Evolutionary conservation across 2,888 invertebrate species (phyloP), one percentile per base, ranked within the genome.

Genomic region (Cephus runcator): DNA sequence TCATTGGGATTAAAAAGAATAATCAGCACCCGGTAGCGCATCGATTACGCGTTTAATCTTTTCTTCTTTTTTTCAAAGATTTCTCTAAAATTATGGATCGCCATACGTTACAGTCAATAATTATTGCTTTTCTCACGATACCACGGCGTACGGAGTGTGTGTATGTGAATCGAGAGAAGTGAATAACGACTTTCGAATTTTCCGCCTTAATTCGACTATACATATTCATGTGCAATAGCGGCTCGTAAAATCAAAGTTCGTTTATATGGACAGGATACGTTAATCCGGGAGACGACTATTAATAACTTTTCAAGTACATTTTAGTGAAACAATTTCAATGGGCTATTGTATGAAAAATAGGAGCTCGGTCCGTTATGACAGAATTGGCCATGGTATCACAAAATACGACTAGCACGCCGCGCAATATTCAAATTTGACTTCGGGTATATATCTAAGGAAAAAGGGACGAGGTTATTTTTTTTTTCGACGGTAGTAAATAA

Each of bases 121-220:
- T 80, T 80, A 77, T 77, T 74, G 80, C 30, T 69, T 33, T 76
- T 75, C 79, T 79, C 75, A 75, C 80, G 56, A 56, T 23, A 56
- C 9, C 56, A 6, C 56, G 56, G 1, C 23, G 6, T 56, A 23
- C 23, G 56, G 56, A 23, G 23, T 23, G 23, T 23, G 23, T 9
- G 23, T 9, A 23, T 56, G 40, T 6, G 40, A 40, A 40, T 40
- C 4, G 15, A 9, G 23, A 56, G 56, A 56, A 56, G 9, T 15
- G 56, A 56, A 56, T 56, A 56, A 56, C 23, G 56, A 56, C 56
- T 56, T 56, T 56, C 56, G 2, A 56, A 56, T 56, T 56, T 56
- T 23, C 56, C 23, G 9, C 56, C 56, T 56, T 9, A 56, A 56
- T 56, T 56, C 56, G 23, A 23, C 23, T 56, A 9, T 23, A 56